Base-by-base conservation (phyloP, 2,888 invertebrate genomes). In the Hipparchia semele region DNA sequence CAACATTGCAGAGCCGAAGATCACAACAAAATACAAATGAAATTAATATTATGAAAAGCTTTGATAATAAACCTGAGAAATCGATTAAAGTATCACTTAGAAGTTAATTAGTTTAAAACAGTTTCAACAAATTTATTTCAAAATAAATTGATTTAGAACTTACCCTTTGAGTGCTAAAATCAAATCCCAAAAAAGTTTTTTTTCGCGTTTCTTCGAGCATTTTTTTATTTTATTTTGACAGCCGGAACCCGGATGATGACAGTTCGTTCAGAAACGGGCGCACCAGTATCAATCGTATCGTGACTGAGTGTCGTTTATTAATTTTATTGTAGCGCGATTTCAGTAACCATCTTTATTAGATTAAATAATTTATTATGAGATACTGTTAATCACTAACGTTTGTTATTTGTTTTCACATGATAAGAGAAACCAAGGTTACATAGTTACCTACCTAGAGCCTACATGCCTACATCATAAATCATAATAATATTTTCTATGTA, bases 121-220 rank as follows among this genome's bases (percentile, higher is more conserved):
- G 8, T 49, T 49, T 49, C 49, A 49, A 6, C 33, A 65, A 10
- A 13, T 65, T 65, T 56, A 4, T n/a, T 56, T 56, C 13, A 58
- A 58, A 13, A 58, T 7, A 12, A 13, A 13, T 13, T 2, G 6
- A 13, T 23, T 54, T 33, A 12, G 23, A 54, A 33, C 39, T 10
- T 92, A 97, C 98, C 96, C 97, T 97, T 92, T 98, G 98, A 33
- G 98, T 98, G 87, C 98, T 98, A 86, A 98, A 95, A 94, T 98
- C 98, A 82, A 98, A 95, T 73, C 98, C 98, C 82, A 98, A 94
- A 94, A 96, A 98, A 80, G 96, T 96, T 86, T 92, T 91, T 78
- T 85, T 87, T 82, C 81, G 84, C 73, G 80, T 82, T 83, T 89
- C 88, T 76, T 87, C 92, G 71, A 82, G 86, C 93, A 94, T 39